These are phyloP conservation scores for Pachydiplax longipennis DNA, from an alignment of 2,888 invertebrate genomes.

Conservation along the genomic window DNA sequence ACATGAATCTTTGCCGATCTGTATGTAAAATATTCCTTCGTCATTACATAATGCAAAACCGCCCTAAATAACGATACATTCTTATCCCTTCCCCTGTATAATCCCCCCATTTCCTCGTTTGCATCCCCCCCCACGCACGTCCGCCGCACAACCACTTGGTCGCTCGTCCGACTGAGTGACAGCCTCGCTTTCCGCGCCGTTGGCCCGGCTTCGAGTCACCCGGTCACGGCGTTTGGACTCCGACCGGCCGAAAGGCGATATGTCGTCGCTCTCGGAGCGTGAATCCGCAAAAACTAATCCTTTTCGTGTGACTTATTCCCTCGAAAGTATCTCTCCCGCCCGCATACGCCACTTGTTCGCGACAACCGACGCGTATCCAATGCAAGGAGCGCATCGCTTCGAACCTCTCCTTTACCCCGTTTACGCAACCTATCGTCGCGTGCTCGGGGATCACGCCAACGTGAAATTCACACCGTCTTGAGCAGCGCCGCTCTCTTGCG, in stretches of 20 bases:
- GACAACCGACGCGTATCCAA: not conserved
- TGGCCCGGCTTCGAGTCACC: conserved; percentile 32
- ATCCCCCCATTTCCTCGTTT: not conserved
- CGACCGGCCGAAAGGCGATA: conserved; percentile 29
- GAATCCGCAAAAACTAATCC: conserved; percentile 25
- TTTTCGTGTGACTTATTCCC: conserved; percentile 15
- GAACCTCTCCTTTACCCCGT: not conserved
- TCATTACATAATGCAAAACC: no score
- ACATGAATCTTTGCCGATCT: no score
- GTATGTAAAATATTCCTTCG: no score
- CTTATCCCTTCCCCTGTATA: no score
- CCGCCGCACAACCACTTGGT: not conserved
- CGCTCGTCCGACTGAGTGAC: conserved; percentile 25
- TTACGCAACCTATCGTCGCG: not conserved
- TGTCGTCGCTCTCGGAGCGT: not conserved
- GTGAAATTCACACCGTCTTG: not conserved
- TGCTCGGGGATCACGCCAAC: not conserved
- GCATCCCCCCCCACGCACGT: not conserved
- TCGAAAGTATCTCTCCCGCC: not conserved
- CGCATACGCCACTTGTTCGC: not conserved
- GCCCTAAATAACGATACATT: no score
- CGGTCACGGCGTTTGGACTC: conserved; percentile 35
- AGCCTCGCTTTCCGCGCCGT: conserved; percentile 31
- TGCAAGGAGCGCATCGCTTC: not conserved
- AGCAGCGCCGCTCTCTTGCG: not conserved